These are phyloP conservation scores for Gobius niger DNA, from an alignment of 2,113 vertebrate species.

Conservation along the genomic window DNA sequence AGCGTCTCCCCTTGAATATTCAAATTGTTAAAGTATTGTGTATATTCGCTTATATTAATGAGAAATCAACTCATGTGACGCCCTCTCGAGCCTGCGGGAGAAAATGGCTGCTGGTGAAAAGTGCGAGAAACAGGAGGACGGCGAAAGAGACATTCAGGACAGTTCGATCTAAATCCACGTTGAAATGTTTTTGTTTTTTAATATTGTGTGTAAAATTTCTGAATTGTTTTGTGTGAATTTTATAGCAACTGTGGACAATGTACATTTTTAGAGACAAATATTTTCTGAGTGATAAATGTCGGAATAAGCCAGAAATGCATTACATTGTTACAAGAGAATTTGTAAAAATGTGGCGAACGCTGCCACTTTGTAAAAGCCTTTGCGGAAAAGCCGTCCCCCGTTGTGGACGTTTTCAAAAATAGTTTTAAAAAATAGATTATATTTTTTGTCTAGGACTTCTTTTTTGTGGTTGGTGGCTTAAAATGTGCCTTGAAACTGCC, in stretches of 20 bases:
- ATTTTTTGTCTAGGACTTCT: conserved; percentile 65
- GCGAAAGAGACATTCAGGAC: neutral
- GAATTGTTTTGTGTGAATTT: conserved; percentile 44
- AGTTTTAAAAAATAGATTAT: conserved; percentile 55
- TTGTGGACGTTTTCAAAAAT: conserved; percentile 44
- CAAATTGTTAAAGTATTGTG: too few species aligned
- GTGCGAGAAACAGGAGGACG: too few species aligned
- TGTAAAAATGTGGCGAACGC: conserved; percentile 22
- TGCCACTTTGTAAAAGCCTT: conserved; percentile 57
- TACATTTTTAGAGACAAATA: conserved; percentile 5
- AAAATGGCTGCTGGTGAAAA: too few species aligned
- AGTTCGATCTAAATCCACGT: conserved; percentile 20
- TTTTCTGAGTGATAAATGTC: neutral
- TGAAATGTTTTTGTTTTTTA: neutral
- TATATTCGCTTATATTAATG: too few species aligned
- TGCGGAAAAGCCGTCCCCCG: conserved; percentile 35
- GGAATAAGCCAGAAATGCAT: neutral
- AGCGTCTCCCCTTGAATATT: too few species aligned
- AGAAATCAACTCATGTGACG: too few species aligned
- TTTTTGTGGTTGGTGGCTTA: conserved; percentile 53
- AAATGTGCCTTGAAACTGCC: conserved; percentile 74
- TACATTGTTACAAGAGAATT: conserved; percentile 5
- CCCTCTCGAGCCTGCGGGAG: too few species aligned
- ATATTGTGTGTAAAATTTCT: conserved; percentile 22
- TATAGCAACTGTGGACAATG: conserved; percentile 18